Percentiles rank a stretch among this genome's conserved stretches.
phyloP scores from a whole-genome alignment of 1,140 invertebrate genomes.

The Thaumetopoea pityocampa region DNA sequence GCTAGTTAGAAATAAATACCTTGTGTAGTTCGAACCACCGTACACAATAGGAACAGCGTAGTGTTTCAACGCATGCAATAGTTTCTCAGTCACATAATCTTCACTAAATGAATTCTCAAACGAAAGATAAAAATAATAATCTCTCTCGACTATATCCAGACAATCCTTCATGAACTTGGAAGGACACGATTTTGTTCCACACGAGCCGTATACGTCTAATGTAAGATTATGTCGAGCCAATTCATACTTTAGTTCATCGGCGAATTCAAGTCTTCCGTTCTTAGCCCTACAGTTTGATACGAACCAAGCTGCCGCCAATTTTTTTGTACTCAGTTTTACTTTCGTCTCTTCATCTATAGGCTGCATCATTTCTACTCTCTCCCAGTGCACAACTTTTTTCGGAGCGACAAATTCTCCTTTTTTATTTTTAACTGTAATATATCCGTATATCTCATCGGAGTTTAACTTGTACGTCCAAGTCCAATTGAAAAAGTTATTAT shows the following conservation, averaged over 20 bases:
- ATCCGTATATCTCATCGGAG: conserved; percentile 66
- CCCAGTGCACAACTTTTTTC: conserved; percentile 35
- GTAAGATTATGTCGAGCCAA: conserved; percentile 47
- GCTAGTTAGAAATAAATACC: too few species aligned
- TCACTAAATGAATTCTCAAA: conserved; percentile 80
- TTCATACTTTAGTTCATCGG: conserved; percentile 72
- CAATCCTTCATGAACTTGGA: conserved; percentile 38
- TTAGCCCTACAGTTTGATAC: conserved; percentile 78
- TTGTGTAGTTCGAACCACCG: conserved; percentile 60
- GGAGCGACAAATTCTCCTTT: conserved; percentile 43
- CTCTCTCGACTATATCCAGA: conserved; percentile 50
- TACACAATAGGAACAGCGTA: conserved; percentile 74
- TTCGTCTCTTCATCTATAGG: conserved; percentile 33
- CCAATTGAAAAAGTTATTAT: conserved; percentile 75
- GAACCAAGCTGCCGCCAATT: conserved; percentile 77
- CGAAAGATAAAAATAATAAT: conserved; percentile 82
- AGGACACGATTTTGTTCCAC: conserved; percentile 62
- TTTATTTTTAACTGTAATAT: conserved; percentile 42
- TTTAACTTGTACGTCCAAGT: conserved; percentile 80
- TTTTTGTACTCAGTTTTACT: conserved; percentile 50
- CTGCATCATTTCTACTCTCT: conserved; percentile 43
- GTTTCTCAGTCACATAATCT: conserved; percentile 81
- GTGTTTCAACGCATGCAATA: conserved; percentile 71
- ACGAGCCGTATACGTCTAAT: conserved; percentile 83
- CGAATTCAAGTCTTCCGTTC: conserved; percentile 76